Base-by-base conservation (phyloP, 2,113 vertebrate genomes). In the Campylorhamphus procurvoides region DNA sequence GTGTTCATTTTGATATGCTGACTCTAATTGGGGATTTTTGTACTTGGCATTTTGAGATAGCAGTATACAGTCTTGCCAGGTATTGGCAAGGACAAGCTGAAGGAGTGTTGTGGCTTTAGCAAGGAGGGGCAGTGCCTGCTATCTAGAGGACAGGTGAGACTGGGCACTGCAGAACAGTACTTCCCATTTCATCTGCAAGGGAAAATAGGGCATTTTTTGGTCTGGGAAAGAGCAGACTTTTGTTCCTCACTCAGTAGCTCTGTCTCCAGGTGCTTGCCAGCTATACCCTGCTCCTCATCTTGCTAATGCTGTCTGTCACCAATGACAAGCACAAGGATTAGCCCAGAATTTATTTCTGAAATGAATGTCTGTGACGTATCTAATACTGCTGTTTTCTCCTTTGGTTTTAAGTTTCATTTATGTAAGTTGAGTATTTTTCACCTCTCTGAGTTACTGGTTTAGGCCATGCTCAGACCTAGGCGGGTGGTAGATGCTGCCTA, bases 11-110 rank as follows among this genome's bases (percentile, higher is more conserved):
- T 58, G 28, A 7, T 52, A 3, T 59, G 33, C 55, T 80, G 55
- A 52, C 55, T 81, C 10, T 62, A 60, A 28, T 5, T 78, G 52
- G 7, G 52, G 4, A 0, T 0, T 1, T 9, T 27, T 53, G 25
- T n/a, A 10, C 31, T 63, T 53, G 23, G 2, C 68, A 14, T 27
- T 86, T 71, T 90, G 47, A 80, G 25, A 59, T 18, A 37, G 16
- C 42, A 52, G 52, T 52, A 7, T 0, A 27, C 24, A 29, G 5
- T 29, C 47, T 76, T 77, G 50, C 22, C 29, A 50, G 22, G 6
- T 81, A 17, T 16, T 86, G 23, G 6, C 44, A 77, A 55, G 25
- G 74, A 17, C 23, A 58, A 62, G 12, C 40, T 89, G 46, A 55
- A 69, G 37, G n/a, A 44, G 9, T 29, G 19, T 42, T 55, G 62